These are phyloP conservation scores for Lysandra coridon DNA, from an alignment of 2,888 invertebrate genomes.

Conservation along the genomic window DNA sequence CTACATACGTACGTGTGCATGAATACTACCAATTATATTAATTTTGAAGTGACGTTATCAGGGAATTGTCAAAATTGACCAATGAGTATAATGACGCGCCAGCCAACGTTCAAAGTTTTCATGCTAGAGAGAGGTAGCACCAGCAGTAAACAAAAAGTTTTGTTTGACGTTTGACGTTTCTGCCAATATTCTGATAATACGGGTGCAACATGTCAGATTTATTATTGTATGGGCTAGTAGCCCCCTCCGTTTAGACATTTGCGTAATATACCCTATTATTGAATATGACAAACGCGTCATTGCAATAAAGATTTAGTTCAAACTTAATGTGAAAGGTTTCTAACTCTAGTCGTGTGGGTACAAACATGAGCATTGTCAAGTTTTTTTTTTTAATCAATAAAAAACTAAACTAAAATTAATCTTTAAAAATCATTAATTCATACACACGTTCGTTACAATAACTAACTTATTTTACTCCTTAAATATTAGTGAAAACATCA, in stretches of 20 bases:
- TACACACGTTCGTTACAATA: slow-evolving; percentile 26
- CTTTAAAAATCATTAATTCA: background rate
- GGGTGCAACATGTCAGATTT: too few relatives aligned
- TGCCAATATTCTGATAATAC: too few relatives aligned
- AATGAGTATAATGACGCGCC: background rate
- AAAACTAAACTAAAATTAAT: background rate
- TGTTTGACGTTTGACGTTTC: too few relatives aligned
- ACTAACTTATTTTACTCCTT: slow-evolving; percentile 1
- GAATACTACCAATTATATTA: background rate
- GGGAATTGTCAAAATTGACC: background rate
- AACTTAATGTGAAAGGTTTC: background rate
- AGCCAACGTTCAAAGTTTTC: background rate
- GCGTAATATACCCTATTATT: too few relatives aligned
- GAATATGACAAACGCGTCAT: too few relatives aligned
- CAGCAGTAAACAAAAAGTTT: too few relatives aligned
- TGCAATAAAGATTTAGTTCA: too few relatives aligned
- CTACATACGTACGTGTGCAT: slow-evolving; percentile 42
- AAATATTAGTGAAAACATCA: slow-evolving; percentile 23
- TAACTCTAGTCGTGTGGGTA: background rate
- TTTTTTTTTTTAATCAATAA: background rate
- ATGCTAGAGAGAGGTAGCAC: too few relatives aligned
- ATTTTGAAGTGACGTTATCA: too few relatives aligned
- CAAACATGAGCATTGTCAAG: background rate
- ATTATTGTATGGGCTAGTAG: too few relatives aligned
- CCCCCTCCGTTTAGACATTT: too few relatives aligned